These are phyloP conservation scores for Sorex maritimensis DNA, from an alignment of 2,797 vertebrate genomes.

Conservation along the genomic window DNA sequence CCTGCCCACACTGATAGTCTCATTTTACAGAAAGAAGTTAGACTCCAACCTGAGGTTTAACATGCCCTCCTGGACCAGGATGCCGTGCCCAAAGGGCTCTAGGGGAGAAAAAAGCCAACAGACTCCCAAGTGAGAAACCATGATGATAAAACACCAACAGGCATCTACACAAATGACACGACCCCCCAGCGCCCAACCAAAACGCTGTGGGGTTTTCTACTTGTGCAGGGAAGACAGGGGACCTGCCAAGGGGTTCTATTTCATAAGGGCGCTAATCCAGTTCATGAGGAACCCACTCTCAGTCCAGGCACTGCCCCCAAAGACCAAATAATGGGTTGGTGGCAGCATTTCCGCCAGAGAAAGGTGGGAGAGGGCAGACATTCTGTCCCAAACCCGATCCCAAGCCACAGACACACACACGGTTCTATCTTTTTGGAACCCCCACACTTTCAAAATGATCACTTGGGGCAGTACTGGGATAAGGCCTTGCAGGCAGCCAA, in stretches of 20 bases:
- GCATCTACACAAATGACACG: neutral
- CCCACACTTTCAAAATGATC: no score
- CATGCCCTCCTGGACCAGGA: neutral
- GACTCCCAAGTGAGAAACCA: constrained; percentile 34
- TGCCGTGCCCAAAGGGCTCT: neutral
- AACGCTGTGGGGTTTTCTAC: no score
- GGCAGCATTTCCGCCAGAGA: neutral
- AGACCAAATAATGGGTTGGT: no score
- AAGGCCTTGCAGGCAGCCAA: no score
- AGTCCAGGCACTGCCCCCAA: neutral
- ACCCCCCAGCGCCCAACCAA: no score
- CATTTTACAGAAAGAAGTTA: constrained; percentile 29
- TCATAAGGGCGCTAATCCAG: neutral
- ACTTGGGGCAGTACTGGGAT: no score
- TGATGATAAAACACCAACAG: neutral
- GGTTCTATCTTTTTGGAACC: no score
- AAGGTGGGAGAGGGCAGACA: neutral
- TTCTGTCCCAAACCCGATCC: neutral
- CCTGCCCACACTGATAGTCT: neutral
- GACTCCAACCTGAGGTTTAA: neutral
- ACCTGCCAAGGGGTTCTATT: neutral
- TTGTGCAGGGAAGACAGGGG: neutral
- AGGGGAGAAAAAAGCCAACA: neutral
- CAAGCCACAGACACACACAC: no score
- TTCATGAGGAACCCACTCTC: neutral